Evolutionary conservation across 2,113 vertebrate species (phyloP).

Genomic region (Calyptomena viridis): DNA sequence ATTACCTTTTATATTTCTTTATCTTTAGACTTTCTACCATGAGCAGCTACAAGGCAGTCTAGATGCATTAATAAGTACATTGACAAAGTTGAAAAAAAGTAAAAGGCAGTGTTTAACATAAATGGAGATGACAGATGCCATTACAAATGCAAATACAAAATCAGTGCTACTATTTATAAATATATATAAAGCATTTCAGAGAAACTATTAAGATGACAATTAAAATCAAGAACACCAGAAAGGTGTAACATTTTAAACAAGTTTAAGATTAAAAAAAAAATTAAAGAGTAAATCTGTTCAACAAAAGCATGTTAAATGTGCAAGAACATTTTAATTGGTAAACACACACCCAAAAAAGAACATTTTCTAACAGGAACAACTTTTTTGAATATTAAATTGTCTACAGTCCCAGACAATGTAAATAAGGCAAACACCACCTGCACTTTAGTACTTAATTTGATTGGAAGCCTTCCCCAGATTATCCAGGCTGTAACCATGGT

Average conservation of each 20-base stretch:
- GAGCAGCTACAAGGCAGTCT: not conserved
- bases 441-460: conserved; percentile 32
- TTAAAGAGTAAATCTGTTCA: not conserved
- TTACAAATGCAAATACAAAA: not conserved
- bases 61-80: not conserved
- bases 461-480: conserved; percentile 38
- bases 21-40: not conserved
- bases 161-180: not conserved
- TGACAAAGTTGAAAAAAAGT: not conserved
- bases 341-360: not conserved
- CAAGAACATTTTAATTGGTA: not conserved
- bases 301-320: not conserved
- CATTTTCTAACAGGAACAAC: not conserved
- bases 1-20: not conserved
- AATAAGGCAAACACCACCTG: conserved; percentile 53
- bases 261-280: not conserved
- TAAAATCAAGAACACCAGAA: not conserved
- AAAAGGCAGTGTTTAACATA: not conserved
- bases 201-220: not conserved
- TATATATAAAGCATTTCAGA: not conserved
- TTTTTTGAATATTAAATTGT: conserved; percentile 17
- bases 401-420: conserved; percentile 42
- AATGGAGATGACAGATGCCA: not conserved
- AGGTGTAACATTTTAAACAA: not conserved
- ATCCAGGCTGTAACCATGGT: conserved; percentile 50